Conservation (phyloP, 1,140 invertebrate species). For the Caerostris extrusa region DNA sequence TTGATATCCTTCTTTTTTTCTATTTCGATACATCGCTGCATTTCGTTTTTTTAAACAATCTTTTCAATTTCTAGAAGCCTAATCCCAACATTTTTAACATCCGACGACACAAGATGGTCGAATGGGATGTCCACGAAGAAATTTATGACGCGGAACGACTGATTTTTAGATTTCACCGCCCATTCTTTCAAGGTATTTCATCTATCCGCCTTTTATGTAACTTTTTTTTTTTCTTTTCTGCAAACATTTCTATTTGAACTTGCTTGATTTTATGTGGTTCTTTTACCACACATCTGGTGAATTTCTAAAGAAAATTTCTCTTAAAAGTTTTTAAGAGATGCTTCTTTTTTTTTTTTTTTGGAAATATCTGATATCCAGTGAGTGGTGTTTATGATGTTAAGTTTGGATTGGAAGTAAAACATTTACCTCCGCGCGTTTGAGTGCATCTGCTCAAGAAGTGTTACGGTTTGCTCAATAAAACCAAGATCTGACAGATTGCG, state of each 20-base stretch:
- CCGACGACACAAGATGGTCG: conserved; percentile 1
- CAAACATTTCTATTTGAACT: conserved; percentile 5
- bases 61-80: not conserved
- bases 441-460: not conserved
- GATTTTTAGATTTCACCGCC: conserved; percentile 46
- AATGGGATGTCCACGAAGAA: conserved; percentile 1
- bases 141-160: conserved; percentile 54
- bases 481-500: too few species aligned
- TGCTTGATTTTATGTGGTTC: not conserved
- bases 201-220: conserved; percentile 25
- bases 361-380: conserved; percentile 3
- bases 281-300: conserved; percentile 2
- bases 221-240: not conserved
- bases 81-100: conserved; percentile 18
- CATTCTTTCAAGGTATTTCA: conserved; percentile 10
- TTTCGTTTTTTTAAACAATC: too few species aligned
- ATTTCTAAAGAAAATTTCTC: conserved; percentile 20
- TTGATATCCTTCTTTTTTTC: too few species aligned
- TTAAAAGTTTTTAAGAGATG: conserved; percentile 19
- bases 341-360: not conserved
- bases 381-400: conserved; percentile 14
- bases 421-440: not conserved
- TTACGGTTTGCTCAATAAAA: conserved; percentile 1
- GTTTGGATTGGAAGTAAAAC: not conserved
- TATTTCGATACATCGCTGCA: too few species aligned